Evolutionary conservation across 2,113 vertebrate species (phyloP).

Genomic region (Alouatta palliata): DNA sequence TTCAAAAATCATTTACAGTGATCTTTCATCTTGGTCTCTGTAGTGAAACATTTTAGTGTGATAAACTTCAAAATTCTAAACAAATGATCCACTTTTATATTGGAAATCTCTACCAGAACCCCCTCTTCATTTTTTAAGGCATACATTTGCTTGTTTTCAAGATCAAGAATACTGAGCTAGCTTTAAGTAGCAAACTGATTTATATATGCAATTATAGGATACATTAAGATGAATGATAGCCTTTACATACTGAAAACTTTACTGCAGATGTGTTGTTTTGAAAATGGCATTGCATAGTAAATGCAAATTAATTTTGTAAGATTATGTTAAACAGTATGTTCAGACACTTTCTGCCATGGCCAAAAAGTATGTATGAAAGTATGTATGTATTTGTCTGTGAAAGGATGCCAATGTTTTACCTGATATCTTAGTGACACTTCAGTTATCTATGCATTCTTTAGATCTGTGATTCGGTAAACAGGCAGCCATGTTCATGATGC

Average conservation of each 20-base stretch:
- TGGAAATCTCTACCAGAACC: constrained; percentile 24
- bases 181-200: constrained; percentile 71
- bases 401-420: constrained; percentile 79
- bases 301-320: constrained; percentile 75
- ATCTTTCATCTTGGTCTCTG: constrained; percentile 13
- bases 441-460: constrained; percentile 97
- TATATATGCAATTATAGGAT: constrained; percentile 60
- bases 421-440: constrained; percentile 81
- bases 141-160: not conserved
- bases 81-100: not conserved
- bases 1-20: not conserved
- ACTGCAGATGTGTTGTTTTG: constrained; percentile 71
- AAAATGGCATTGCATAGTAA: constrained; percentile 78
- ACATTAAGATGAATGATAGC: constrained; percentile 64
- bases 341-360: constrained; percentile 86
- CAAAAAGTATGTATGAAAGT: constrained; percentile 88
- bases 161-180: constrained; percentile 39
- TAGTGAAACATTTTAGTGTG: not conserved
- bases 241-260: constrained; percentile 71
- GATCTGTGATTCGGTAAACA: constrained; percentile 82
- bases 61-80: not conserved
- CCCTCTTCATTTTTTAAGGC: constrained; percentile 34
- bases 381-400: constrained; percentile 49
- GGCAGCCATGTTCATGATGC: constrained; percentile 85
- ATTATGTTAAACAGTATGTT: constrained; percentile 72